Conservation (phyloP, 2,888 invertebrate genomes). For the Phragmatobia fuliginosa region DNA sequence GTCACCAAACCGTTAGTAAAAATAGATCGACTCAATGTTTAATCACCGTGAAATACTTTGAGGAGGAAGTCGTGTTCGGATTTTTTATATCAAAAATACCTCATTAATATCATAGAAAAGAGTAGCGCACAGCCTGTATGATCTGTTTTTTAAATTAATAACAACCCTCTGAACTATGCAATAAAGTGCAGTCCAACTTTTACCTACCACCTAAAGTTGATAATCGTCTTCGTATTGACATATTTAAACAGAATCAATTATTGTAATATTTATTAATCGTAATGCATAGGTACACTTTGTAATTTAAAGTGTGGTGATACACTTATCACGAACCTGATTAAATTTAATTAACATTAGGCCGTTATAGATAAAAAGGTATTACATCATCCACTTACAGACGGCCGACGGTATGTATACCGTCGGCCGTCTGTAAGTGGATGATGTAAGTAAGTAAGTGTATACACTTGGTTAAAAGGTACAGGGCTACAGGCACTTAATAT, state of each 20-base stretch:
- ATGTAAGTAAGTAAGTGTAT: too few species aligned
- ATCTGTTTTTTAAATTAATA: neutral
- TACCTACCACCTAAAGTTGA: neutral
- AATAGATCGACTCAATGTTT: slow-evolving; percentile 30
- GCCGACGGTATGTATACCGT: slow-evolving; percentile 33
- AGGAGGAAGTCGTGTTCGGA: slow-evolving; percentile 28
- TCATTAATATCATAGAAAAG: neutral
- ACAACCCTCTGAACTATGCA: neutral
- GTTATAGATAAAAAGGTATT: slow-evolving; percentile 16
- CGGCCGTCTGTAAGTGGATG: too few species aligned
- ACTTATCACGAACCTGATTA: neutral
- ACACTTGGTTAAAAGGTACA: too few species aligned
- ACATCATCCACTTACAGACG: slow-evolving; percentile 27
- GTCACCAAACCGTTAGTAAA: slow-evolving; percentile 32
- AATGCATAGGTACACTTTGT: neutral
- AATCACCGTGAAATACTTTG: slow-evolving; percentile 25
- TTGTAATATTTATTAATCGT: neutral
- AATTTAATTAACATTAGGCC: slow-evolving; percentile 3
- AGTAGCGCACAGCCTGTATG: neutral
- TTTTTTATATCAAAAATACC: neutral
- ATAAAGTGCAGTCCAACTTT: neutral
- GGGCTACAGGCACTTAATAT: slow-evolving; percentile 30
- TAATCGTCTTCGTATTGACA: neutral
- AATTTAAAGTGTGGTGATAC: neutral
- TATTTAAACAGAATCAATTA: neutral